Evolutionary conservation across 2,888 invertebrate genomes (phyloP).

Genomic region (Bugulina stolonifera): DNA sequence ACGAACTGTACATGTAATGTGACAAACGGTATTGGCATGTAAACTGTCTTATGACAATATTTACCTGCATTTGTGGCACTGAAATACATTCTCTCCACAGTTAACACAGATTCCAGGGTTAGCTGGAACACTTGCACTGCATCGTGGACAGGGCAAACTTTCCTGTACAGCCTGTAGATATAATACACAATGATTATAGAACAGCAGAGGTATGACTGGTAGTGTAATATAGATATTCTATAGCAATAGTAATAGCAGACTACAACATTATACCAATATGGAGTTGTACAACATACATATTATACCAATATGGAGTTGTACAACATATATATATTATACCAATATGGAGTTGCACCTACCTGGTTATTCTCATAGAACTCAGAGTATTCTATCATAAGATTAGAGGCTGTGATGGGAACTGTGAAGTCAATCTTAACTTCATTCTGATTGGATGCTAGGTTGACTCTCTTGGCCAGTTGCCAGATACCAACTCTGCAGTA

Average conservation of each 20-base stretch:
- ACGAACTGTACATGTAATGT: too few relatives aligned
- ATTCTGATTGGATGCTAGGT: conserved; percentile 81
- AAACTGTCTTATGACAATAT: conserved; percentile 34
- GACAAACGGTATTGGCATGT: too few relatives aligned
- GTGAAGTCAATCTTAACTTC: conserved; percentile 94
- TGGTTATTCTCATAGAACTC: conserved; percentile 94
- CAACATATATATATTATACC: too few relatives aligned
- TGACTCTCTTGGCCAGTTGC: conserved; percentile 92
- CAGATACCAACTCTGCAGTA: conserved; percentile 63
- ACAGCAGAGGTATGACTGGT: too few relatives aligned
- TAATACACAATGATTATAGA: too few relatives aligned
- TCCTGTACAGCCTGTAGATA: conserved; percentile 69
- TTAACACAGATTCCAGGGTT: conserved; percentile 95
- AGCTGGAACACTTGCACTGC: conserved; percentile 91
- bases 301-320: too few relatives aligned
- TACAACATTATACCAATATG: too few relatives aligned
- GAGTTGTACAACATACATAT: too few relatives aligned
- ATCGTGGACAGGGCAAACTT: conserved; percentile 88
- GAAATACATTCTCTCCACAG: conserved; percentile 97
- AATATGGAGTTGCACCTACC: too few relatives aligned
- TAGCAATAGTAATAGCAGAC: too few relatives aligned
- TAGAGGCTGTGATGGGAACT: conserved; percentile 92
- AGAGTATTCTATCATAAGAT: conserved; percentile 95
- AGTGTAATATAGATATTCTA: too few relatives aligned
- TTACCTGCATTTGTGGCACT: conserved; percentile 92